phyloP scores from a whole-genome alignment of 2,113 vertebrate genomes.

The Siniperca knerii region DNA sequence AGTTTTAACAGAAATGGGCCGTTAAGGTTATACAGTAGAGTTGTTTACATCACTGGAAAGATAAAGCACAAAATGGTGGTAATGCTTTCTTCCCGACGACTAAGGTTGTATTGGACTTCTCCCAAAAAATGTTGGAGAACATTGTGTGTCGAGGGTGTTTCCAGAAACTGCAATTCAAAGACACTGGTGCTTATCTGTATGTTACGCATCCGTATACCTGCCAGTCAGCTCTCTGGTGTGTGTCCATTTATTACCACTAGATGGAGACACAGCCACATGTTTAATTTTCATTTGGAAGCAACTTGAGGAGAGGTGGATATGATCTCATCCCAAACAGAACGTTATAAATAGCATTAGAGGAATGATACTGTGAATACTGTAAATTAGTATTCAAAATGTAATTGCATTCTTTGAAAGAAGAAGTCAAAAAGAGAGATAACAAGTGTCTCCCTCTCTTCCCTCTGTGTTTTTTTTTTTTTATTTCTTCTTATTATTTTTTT shows the following conservation, averaged over 20 bases:
- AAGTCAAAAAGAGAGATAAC: not conserved
- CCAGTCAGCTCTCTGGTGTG: not conserved
- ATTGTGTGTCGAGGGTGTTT: not conserved
- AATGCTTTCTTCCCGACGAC: not conserved
- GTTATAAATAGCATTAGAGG: slow-evolving; percentile 1
- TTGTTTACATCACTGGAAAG: not conserved
- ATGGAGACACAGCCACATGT: slow-evolving; percentile 67
- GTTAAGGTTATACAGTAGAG: not conserved
- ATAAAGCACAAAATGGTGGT: not conserved
- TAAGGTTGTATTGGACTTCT: not conserved
- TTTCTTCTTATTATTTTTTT: not conserved
- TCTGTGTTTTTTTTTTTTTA: not conserved
- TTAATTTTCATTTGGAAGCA: slow-evolving; percentile 9
- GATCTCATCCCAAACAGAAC: slow-evolving; percentile 19
- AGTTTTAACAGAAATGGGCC: not conserved
- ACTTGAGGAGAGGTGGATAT: not conserved
- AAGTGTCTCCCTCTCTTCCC: not conserved
- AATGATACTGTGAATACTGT: not conserved
- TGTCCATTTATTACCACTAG: slow-evolving; percentile 63
- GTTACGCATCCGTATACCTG: too few species aligned
- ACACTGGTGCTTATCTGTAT: not conserved
- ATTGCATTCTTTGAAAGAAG: not conserved
- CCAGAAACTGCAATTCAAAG: not conserved
- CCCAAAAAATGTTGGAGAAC: not conserved
- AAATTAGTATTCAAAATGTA: not conserved